A percentile compares a stretch with the other conserved stretches of the same genome.
Evolutionary conservation across 2,888 invertebrate species (phyloP).

Genomic region (Lithophane socia): DNA sequence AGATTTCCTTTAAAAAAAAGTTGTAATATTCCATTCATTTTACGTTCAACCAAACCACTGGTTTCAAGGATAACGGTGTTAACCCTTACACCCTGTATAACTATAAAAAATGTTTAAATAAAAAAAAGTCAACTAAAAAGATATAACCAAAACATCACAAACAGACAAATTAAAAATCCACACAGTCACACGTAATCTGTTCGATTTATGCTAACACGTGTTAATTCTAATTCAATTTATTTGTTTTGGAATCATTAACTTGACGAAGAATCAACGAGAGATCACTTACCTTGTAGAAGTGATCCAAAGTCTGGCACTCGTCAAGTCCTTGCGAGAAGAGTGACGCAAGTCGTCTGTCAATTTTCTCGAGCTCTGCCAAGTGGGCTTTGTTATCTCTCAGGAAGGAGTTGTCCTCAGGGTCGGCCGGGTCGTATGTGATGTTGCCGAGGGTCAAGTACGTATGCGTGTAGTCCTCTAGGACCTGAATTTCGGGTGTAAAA

Average conservation of each 20-base stretch:
- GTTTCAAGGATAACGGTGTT: too few relatives aligned
- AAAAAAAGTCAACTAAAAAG: too few relatives aligned
- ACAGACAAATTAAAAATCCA: too few relatives aligned
- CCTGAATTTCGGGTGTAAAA: slow-evolving; percentile 66
- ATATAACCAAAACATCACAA: too few relatives aligned
- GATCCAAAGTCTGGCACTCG: slow-evolving; percentile 91
- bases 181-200: too few relatives aligned
- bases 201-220: too few relatives aligned
- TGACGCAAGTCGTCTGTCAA: slow-evolving; percentile 94
- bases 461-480: slow-evolving; percentile 81
- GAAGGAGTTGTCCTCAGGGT: slow-evolving; percentile 93
- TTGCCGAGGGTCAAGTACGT: slow-evolving; percentile 83
- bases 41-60: too few relatives aligned
- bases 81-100: too few relatives aligned
- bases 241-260: neutral
- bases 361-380: slow-evolving; percentile 91
- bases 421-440: slow-evolving; percentile 94
- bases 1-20: too few relatives aligned
- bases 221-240: neutral
- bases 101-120: too few relatives aligned
- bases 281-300: slow-evolving; percentile 84
- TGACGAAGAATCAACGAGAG: neutral
- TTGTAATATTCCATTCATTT: too few relatives aligned
- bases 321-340: slow-evolving; percentile 95
- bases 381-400: slow-evolving; percentile 92